These are phyloP conservation scores for Telmatherina bonti DNA, from an alignment of 2,797 vertebrate genomes.

Conservation along the genomic window DNA sequence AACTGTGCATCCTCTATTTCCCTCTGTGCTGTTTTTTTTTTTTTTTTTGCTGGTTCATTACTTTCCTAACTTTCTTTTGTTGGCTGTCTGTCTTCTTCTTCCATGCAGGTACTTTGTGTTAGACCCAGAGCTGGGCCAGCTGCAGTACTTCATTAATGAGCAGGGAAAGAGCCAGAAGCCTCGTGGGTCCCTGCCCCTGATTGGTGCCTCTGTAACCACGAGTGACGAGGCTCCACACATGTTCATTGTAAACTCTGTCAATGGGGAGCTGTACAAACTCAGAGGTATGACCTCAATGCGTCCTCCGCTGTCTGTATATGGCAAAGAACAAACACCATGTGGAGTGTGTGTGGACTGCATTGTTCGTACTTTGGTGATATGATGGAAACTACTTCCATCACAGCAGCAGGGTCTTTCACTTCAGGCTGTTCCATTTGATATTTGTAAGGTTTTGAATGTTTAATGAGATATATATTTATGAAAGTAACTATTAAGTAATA, in stretches of 20 bases:
- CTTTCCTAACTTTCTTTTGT: constrained; percentile 28
- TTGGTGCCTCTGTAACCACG: constrained; percentile 90
- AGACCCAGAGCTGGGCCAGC: constrained; percentile 90
- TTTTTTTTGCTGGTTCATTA: constrained; percentile 37
- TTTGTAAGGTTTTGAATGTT: neutral
- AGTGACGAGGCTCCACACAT: constrained; percentile 95
- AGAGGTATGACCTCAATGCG: constrained; percentile 85
- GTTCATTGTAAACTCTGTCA: constrained; percentile 92
- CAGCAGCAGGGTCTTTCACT: neutral
- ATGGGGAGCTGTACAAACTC: constrained; percentile 94
- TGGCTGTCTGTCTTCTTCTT: constrained; percentile 22
- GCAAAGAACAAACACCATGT: constrained; percentile 20
- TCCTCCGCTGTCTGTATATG: constrained; percentile 31
- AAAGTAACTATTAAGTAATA: neutral
- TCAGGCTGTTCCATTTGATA: constrained; percentile 8
- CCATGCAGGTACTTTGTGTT: constrained; percentile 93
- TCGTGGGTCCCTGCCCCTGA: constrained; percentile 90
- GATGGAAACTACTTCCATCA: neutral
- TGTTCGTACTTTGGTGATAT: neutral
- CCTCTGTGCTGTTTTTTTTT: neutral
- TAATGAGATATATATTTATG: neutral
- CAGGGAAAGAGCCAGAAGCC: constrained; percentile 94
- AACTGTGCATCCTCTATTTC: constrained; percentile 11
- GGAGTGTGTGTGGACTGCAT: constrained; percentile 10
- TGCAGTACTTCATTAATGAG: constrained; percentile 97